A percentile compares a stretch with the other conserved stretches of the same genome.
Evolutionary conservation across 2,797 vertebrate species (phyloP).

Genomic region (Parotocinclus haroldoi): DNA sequence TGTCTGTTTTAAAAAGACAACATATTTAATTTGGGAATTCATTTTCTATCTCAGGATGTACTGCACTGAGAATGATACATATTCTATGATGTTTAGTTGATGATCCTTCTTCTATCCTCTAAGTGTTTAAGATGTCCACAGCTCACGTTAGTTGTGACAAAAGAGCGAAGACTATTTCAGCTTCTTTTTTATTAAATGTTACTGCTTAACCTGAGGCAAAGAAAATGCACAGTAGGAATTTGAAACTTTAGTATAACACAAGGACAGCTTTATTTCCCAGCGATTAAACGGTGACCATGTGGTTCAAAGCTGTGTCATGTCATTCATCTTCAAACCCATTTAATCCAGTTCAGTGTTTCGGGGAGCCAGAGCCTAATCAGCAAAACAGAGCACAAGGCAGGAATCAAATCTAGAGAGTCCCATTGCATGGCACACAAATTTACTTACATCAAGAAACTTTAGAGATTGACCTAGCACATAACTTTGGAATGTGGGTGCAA

Average conservation of each 20-base stretch:
- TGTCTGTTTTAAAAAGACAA: slow-evolving; percentile 32
- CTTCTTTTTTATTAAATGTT: slow-evolving; percentile 38
- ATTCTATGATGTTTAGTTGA: slow-evolving; percentile 35
- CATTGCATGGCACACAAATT: too few species aligned
- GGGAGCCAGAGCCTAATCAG: too few species aligned
- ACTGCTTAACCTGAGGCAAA: slow-evolving; percentile 14
- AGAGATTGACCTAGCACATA: too few species aligned
- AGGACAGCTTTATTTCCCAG: slow-evolving; percentile 38
- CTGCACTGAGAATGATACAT: slow-evolving; percentile 25
- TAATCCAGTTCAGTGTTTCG: too few species aligned
- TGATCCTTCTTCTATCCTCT: slow-evolving; percentile 21
- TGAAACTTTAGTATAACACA: slow-evolving; percentile 30
- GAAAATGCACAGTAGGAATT: slow-evolving; percentile 16
- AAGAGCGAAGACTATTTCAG: slow-evolving; percentile 7
- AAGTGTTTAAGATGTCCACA: slow-evolving; percentile 39
- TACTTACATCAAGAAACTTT: too few species aligned
- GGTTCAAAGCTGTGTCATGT: slow-evolving; percentile 18
- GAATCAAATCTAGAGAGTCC: too few species aligned
- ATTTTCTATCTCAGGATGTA: slow-evolving; percentile 54
- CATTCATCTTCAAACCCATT: too few species aligned
- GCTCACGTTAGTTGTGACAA: slow-evolving; percentile 37
- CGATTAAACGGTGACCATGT: slow-evolving; percentile 53
- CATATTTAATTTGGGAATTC: slow-evolving; percentile 37
- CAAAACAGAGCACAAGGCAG: too few species aligned
- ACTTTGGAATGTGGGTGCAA: too few species aligned